Conservation (phyloP, 2,797 vertebrate species). For the Gymnodraco acuticeps region DNA sequence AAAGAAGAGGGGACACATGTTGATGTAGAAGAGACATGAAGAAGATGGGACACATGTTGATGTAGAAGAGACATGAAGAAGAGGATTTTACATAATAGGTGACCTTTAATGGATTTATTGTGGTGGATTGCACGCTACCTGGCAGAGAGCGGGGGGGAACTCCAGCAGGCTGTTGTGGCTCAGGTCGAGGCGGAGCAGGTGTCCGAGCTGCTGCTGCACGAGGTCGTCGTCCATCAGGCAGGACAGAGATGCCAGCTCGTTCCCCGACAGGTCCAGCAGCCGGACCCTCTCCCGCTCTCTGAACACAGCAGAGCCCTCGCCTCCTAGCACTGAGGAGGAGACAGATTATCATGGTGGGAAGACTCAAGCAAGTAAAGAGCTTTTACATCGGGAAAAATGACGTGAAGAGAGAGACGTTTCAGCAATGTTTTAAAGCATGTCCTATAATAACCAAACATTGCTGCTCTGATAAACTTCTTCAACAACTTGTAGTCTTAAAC, state of each 20-base stretch:
- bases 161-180: conserved; percentile 89
- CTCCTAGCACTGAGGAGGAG: conserved; percentile 59
- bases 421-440: background rate
- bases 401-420: too few species aligned
- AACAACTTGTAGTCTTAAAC: too few species aligned
- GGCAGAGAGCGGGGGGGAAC: conserved; percentile 90
- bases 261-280: conserved; percentile 94
- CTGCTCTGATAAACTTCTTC: background rate
- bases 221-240: conserved; percentile 85
- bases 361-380: too few species aligned
- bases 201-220: conserved; percentile 87
- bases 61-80: too few species aligned
- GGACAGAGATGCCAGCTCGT: conserved; percentile 91
- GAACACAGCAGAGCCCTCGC: conserved; percentile 81
- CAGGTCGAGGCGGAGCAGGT: conserved; percentile 91
- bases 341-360: background rate
- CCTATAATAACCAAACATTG: background rate
- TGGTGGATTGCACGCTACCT: conserved; percentile 77
- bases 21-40: too few species aligned
- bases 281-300: conserved; percentile 90
- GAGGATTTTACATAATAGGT: too few species aligned
- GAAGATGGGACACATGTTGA: too few species aligned
- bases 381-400: too few species aligned
- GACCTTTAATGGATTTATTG: background rate
- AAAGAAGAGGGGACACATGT: too few species aligned